Evolutionary conservation across 2,888 invertebrate genomes (phyloP), one percentile per base, ranked within the genome.

Genomic region (Carabus problematicus): DNA sequence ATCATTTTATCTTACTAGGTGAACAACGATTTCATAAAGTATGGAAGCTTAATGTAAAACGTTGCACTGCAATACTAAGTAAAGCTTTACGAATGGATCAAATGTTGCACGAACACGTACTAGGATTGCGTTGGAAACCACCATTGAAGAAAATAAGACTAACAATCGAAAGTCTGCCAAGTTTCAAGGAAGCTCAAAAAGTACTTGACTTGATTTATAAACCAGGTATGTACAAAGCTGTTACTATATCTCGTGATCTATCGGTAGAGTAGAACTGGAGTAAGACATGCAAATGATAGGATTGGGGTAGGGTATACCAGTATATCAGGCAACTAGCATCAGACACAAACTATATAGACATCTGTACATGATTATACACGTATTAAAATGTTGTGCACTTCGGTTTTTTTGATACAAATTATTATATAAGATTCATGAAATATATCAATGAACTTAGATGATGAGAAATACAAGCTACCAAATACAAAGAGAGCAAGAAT

Each of bases 1-100:
- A 86, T 71, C 87, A 88, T 74, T 89, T 93, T 74, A 85, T 89
- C 0, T 80, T 76, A 39, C 79, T 82, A 1, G 91, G 91, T 76
- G 86, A 91, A 74, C 86, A 85, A 70, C 89, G 88, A 76, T 91
- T 84, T 73, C 80, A 78, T 45, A 77, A 80, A 72, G 71, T 90
- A 63, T 90, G 89, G 89, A 83, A 87, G 43, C 84, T 90, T 78
- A 89, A 90, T 75, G 81, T 82, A 62, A 79, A 82, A 55, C 83
- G 82, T 71, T 86, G 86, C 0, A 80, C 83, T 47, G 76, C 80
- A 7, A 76, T 88, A 1, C 73, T 88, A 0, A 76, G 83, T 2
- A 83, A 86, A 79, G 85, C 90, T 71, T 78, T 86, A 52, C 79
- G 82, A 11, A 85, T 86, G 1, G 89, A 91, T 79, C 82, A 82